phyloP scores from a whole-genome alignment of 2,888 invertebrate genomes.

The Stenurella melanura region DNA sequence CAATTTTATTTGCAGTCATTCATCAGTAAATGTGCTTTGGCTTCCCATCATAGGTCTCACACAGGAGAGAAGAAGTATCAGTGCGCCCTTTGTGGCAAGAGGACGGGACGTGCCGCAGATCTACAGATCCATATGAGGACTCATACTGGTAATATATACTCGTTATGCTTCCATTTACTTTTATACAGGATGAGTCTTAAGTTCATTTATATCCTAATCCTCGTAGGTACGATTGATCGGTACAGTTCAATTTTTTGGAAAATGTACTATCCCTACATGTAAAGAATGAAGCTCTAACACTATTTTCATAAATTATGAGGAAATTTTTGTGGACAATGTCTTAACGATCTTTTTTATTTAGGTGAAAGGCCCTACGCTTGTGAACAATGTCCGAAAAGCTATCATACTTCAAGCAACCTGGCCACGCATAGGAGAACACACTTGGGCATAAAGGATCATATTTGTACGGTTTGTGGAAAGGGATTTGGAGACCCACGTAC shows the following conservation, averaged over 20 bases:
- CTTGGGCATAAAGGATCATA: slow-evolving; percentile 66
- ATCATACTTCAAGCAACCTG: slow-evolving; percentile 70
- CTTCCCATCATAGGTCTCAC: slow-evolving; percentile 67
- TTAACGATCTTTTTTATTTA: slow-evolving; percentile 52
- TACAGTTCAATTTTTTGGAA: no score
- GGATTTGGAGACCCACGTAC: slow-evolving; percentile 69
- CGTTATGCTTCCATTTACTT: no score
- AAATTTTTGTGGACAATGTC: no score
- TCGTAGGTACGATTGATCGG: no score
- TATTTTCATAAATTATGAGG: not conserved
- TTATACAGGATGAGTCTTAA: no score
- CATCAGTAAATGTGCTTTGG: slow-evolving; percentile 68
- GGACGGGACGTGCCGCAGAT: slow-evolving; percentile 67
- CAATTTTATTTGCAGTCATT: slow-evolving; percentile 63
- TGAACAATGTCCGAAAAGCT: slow-evolving; percentile 68
- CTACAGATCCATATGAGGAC: slow-evolving; percentile 69
- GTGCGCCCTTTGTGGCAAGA: slow-evolving; percentile 68
- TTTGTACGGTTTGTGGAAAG: slow-evolving; percentile 68
- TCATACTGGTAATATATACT: slow-evolving; percentile 65
- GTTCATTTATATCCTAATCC: no score
- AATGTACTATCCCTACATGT: no score
- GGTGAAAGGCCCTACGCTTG: slow-evolving; percentile 70
- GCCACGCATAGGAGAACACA: slow-evolving; percentile 69
- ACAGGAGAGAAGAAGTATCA: slow-evolving; percentile 70
- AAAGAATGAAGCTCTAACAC: no score